These are phyloP conservation scores for Anaspis maculata DNA, from an alignment of 2,888 invertebrate species.

Conservation along the genomic window DNA sequence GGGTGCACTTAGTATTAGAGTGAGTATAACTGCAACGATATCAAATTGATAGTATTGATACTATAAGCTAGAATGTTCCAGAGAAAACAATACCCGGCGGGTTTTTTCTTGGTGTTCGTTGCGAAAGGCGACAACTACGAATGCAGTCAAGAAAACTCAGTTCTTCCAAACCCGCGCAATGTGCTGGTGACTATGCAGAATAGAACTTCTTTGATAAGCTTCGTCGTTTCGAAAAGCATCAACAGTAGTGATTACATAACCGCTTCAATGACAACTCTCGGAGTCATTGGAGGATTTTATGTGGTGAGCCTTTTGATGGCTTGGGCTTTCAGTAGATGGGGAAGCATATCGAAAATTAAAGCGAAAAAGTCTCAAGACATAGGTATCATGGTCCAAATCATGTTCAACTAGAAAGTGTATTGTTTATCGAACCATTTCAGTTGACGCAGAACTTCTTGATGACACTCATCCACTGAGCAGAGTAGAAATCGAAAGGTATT, in stretches of 20 bases:
- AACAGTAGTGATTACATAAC: conserved; percentile 53
- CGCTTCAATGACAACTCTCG: conserved; percentile 49
- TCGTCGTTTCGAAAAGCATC: conserved; percentile 50
- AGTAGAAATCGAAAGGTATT: no score
- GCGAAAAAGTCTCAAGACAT: no score
- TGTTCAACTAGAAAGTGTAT: no score
- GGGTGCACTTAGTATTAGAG: conserved; percentile 69
- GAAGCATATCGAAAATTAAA: conserved; percentile 27
- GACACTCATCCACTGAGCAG: no score
- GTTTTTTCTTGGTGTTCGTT: conserved; percentile 73
- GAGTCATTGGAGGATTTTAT: conserved; percentile 49
- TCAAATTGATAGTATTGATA: conserved; percentile 3
- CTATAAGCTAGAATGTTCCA: conserved; percentile 36
- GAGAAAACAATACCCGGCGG: conserved; percentile 56
- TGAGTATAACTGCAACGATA: conserved; percentile 48
- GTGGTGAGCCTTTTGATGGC: conserved; percentile 39
- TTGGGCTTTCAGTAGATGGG: conserved; percentile 25
- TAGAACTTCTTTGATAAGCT: conserved; percentile 38
- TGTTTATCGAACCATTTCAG: no score
- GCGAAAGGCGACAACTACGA: conserved; percentile 60
- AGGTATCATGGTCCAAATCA: no score
- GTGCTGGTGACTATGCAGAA: conserved; percentile 5
- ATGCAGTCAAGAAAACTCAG: conserved; percentile 38
- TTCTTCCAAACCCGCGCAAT: conserved; percentile 18
- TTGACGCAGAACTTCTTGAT: no score